A percentile compares a stretch with the other conserved stretches of the same genome.
These are phyloP conservation scores for Pollenia griseotomentosa DNA, from an alignment of 2,888 invertebrate species.

Conservation along the genomic window DNA sequence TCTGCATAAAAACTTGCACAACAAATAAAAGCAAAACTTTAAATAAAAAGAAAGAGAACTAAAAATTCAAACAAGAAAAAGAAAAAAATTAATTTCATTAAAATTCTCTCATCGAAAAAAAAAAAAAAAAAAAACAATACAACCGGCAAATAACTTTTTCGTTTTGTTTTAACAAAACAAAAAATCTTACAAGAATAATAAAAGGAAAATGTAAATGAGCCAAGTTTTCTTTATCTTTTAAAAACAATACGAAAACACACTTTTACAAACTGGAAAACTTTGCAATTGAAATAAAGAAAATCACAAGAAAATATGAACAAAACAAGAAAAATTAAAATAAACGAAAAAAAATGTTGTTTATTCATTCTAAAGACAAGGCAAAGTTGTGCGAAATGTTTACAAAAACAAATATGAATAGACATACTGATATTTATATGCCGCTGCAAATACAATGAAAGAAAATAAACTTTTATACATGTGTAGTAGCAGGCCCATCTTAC, in stretches of 20 bases:
- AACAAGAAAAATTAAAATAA: constrained; percentile 13
- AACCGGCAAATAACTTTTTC: constrained; percentile 62
- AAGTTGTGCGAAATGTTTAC: constrained; percentile 24
- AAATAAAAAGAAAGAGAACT: constrained; percentile 24
- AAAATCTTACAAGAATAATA: constrained; percentile 36
- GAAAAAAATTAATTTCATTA: constrained; percentile 64
- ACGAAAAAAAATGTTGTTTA: not conserved
- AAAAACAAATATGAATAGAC: constrained; percentile 23
- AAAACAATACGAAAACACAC: constrained; percentile 42
- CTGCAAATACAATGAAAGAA: not conserved
- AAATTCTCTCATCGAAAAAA: constrained; percentile 49
- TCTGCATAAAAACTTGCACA: constrained; percentile 52
- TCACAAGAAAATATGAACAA: constrained; percentile 43
- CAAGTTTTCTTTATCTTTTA: constrained; percentile 40
- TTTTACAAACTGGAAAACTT: constrained; percentile 14
- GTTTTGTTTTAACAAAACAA: constrained; percentile 8
- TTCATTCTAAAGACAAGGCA: constrained; percentile 21
- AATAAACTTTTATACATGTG: not conserved
- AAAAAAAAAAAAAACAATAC: constrained; percentile 32
- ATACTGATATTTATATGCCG: constrained; percentile 27
- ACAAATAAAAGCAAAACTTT: constrained; percentile 32
- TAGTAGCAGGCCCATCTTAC: not conserved
- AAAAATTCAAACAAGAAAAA: constrained; percentile 36
- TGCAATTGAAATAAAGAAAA: constrained; percentile 55
- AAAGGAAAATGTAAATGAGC: constrained; percentile 66